Evolutionary conservation across 2,113 vertebrate species (phyloP).

Genomic region (Patagioenas fasciata): DNA sequence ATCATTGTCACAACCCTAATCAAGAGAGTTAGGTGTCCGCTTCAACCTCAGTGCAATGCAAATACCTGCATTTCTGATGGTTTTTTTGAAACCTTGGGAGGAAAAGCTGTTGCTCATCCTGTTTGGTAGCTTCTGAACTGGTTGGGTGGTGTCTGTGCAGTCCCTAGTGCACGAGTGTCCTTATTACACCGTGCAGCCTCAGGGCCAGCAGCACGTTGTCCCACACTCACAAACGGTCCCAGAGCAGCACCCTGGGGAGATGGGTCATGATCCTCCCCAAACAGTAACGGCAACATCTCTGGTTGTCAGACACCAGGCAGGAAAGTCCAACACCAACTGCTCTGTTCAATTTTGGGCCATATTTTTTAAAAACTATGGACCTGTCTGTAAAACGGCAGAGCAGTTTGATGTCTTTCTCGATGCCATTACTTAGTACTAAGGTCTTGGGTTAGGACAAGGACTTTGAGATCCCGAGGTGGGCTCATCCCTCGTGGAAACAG

Average conservation of each 20-base stretch:
- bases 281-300: neutral
- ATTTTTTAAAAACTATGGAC: neutral
- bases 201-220: neutral
- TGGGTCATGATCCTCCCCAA: fast-evolving
- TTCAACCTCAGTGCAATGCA: neutral
- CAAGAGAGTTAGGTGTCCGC: fast-evolving
- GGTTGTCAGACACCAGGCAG: neutral
- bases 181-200: fast-evolving
- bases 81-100: neutral
- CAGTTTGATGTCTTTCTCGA: neutral
- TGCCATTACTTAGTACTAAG: neutral
- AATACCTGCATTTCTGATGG: neutral
- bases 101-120: neutral
- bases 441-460: neutral
- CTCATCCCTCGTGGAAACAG: fast-evolving
- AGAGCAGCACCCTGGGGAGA: neutral
- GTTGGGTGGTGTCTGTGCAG: neutral
- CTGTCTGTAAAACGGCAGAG: neutral
- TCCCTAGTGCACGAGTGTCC: neutral
- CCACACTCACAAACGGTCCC: fast-evolving
- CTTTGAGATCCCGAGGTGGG: neutral
- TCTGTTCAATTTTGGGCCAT: neutral
- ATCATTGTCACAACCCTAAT: fast-evolving
- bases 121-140: fast-evolving
- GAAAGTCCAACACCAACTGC: neutral